Percentiles rank a stretch among this genome's conserved stretches.
Conservation (phyloP, 2,797 vertebrate species). For the Rhinatrema bivittatum region DNA sequence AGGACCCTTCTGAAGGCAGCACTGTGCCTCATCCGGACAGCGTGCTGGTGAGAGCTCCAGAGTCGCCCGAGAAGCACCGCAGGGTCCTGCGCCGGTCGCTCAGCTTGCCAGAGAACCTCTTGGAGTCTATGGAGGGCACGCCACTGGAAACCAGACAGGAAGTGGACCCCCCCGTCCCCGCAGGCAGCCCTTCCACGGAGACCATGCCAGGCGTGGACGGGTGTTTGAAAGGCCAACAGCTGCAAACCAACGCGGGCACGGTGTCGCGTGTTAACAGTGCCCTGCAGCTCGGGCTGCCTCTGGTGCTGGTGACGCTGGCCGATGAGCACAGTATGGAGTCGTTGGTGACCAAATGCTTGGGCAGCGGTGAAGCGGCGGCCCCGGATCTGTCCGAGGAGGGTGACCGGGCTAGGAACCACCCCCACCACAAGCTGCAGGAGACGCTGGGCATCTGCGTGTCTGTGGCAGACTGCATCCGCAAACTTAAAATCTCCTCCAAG, state of each 20-base stretch:
- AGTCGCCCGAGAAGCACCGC: background rate
- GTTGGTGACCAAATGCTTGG: background rate
- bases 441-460: background rate
- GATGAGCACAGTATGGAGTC: background rate
- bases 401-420: no score
- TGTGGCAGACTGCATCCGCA: conserved; percentile 6
- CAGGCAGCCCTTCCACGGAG: no score
- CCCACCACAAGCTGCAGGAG: background rate
- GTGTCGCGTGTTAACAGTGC: no score
- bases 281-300: background rate
- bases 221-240: no score
- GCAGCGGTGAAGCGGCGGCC: background rate
- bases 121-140: background rate
- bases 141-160: no score
- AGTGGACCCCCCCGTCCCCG: no score
- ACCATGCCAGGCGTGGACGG: no score
- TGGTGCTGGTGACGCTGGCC: background rate
- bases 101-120: conserved; percentile 39
- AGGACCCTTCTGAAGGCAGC: background rate
- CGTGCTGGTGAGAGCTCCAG: conserved; percentile 7
- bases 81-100: conserved; percentile 36
- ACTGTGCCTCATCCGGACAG: no score
- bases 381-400: background rate
- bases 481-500: no score
- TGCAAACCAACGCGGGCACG: no score